Evolutionary conservation across 1,140 invertebrate species (phyloP), one percentile per base, ranked within the genome.

Genomic region (Drosophila littoralis): DNA sequence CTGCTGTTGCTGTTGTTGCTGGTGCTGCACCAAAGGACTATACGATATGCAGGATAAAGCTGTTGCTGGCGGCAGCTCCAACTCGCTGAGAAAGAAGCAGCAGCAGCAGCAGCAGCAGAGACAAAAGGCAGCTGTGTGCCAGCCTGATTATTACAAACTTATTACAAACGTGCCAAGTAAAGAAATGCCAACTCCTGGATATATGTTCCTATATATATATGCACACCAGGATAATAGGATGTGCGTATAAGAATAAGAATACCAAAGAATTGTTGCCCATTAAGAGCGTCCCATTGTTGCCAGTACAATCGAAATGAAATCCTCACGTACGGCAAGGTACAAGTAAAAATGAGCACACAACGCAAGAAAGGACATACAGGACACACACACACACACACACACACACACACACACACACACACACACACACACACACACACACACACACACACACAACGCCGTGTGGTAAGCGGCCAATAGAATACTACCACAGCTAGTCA

Each of bases 321-420:
- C 57, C 71, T 69, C 65, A 74, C 71, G 71, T 74, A 61, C 55
- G 52, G 33, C 59, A 35, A 57, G 63, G 48, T 59, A 69, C 69
- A 85, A 70, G 78, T 72, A 69, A 86, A 79, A 86, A 86, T 88
- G 74, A 71, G 67, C 65, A 74, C 77, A 83, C 57, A 61, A 54
- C 43, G 45, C 33, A 67, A 55, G 67, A 66, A 75, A 70, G 60
- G 55, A 69, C 66, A 75, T 13, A 36, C 50, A 57, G 54, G 32
- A 51, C 50, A 51, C 12, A 12, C 22, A 45, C 7, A 6, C 4
- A 15, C 7, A 59, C 17, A 40, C 17, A 79, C 54, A 61, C 43
- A 60, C 15, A 61, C 40, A 28, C 17, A 42, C n/a, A n/a, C n/a
- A n/a, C n/a, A n/a, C n/a, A n/a, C n/a, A n/a, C n/a, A n/a, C n/a